These are phyloP conservation scores for Danaus melanippus DNA, from an alignment of 1,140 invertebrate species.

Conservation along the genomic window DNA sequence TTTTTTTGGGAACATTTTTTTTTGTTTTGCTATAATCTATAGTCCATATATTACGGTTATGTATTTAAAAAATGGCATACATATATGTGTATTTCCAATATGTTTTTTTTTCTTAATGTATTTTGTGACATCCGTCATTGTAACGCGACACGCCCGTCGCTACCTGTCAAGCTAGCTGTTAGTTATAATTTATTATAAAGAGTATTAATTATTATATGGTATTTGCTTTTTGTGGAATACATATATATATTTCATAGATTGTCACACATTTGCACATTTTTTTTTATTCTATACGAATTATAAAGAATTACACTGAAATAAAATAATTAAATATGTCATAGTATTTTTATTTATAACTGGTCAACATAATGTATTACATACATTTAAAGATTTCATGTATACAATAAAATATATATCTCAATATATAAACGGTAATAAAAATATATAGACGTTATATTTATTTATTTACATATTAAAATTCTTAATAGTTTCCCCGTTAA, in stretches of 20 bases:
- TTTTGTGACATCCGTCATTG: too few relatives aligned
- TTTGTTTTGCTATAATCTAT: too few relatives aligned
- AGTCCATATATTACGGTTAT: too few relatives aligned
- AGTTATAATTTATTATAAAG: conserved; percentile 23
- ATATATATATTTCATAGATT: conserved; percentile 32
- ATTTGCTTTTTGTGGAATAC: conserved; percentile 51
- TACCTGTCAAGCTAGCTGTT: neutral
- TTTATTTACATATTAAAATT: too few relatives aligned
- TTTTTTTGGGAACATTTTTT: too few relatives aligned
- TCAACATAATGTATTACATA: conserved; percentile 23
- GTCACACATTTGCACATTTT: conserved; percentile 55
- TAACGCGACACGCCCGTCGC: too few relatives aligned
- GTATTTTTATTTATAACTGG: conserved; percentile 9
- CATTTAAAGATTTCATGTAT: conserved; percentile 6
- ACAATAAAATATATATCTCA: too few relatives aligned
- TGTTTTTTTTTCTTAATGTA: too few relatives aligned
- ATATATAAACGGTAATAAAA: too few relatives aligned
- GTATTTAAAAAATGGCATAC: too few relatives aligned
- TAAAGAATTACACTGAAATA: conserved; percentile 63
- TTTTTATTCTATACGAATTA: conserved; percentile 59
- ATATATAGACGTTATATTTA: too few relatives aligned
- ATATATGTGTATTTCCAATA: too few relatives aligned
- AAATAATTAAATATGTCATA: conserved; percentile 25
- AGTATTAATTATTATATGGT: conserved; percentile 38
- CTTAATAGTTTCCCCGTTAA: conserved; percentile 75